phyloP scores from a whole-genome alignment of 2,113 vertebrate species.

The Ictalurus punctatus region DNA sequence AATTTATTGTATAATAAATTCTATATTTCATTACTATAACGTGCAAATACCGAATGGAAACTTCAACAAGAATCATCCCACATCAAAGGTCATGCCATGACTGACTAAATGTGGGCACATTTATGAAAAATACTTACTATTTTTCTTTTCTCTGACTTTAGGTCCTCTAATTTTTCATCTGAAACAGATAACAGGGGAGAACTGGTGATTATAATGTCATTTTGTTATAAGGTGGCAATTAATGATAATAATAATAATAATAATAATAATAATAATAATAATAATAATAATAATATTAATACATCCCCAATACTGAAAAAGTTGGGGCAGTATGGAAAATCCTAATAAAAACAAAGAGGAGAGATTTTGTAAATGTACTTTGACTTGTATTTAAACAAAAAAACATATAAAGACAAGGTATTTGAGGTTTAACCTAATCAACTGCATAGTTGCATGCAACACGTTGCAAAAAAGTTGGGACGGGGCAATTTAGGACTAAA shows the following conservation, averaged over 20 bases:
- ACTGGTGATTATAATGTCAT: not conserved
- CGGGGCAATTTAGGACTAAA: no score
- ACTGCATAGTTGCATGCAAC: no score
- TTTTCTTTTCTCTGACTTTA: slow-evolving; percentile 91
- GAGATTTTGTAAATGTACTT: no score
- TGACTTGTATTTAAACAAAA: no score
- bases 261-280: no score
- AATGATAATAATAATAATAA: not conserved
- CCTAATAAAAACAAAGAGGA: no score
- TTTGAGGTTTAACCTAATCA: no score
- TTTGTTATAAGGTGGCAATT: not conserved
- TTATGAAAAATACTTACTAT: slow-evolving; percentile 83
- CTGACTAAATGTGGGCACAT: not conserved
- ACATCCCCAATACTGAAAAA: no score
- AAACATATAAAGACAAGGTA: no score
- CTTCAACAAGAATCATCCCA: not conserved
- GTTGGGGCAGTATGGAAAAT: no score
- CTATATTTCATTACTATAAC: not conserved
- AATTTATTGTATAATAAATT: not conserved
- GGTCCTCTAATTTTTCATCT: slow-evolving; percentile 94
- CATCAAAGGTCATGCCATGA: not conserved
- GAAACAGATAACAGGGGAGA: slow-evolving; percentile 42
- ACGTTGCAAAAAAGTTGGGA: no score
- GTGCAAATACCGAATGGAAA: not conserved
- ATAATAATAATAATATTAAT: no score